Evolutionary conservation across 2,888 invertebrate genomes (phyloP).

Genomic region (Tupiocoris notatus): DNA sequence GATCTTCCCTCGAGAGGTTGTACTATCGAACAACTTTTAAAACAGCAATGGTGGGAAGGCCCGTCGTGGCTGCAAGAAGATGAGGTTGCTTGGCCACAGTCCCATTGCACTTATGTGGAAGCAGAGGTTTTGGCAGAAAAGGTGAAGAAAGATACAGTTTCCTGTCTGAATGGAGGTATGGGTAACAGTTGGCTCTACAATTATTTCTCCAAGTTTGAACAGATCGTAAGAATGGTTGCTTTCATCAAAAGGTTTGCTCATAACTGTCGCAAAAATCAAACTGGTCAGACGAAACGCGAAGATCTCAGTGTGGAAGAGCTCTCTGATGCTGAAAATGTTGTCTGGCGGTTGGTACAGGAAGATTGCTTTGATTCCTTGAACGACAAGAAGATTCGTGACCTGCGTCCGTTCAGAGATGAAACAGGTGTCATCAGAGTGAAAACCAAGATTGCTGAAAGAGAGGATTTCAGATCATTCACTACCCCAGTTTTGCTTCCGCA

Average conservation of each 20-base stretch:
- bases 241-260: background rate
- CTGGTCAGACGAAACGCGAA: too few relatives aligned
- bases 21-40: slow-evolving; percentile 4
- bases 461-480: background rate
- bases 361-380: background rate
- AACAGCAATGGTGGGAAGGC: slow-evolving; percentile 47
- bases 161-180: too few relatives aligned
- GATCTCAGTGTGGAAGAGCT: too few relatives aligned
- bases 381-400: background rate
- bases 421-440: background rate
- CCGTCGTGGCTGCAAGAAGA: slow-evolving; percentile 45
- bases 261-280: too few relatives aligned
- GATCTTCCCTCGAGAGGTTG: slow-evolving; percentile 49
- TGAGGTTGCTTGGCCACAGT: slow-evolving; percentile 46
- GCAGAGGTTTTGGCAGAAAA: too few relatives aligned
- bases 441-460: background rate
- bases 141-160: too few relatives aligned
- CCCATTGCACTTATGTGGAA: too few relatives aligned
- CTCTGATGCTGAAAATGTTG: background rate
- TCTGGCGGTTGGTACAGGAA: background rate
- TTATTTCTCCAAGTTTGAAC: background rate
- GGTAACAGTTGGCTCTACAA: background rate
- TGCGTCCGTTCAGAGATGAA: slow-evolving; percentile 2
- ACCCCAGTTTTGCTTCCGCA: background rate
- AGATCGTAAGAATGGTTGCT: background rate